A percentile compares a stretch with the other conserved stretches of the same genome.
phyloP scores from a whole-genome alignment of 2,888 invertebrate genomes.

The Sicus ferrugineus region DNA sequence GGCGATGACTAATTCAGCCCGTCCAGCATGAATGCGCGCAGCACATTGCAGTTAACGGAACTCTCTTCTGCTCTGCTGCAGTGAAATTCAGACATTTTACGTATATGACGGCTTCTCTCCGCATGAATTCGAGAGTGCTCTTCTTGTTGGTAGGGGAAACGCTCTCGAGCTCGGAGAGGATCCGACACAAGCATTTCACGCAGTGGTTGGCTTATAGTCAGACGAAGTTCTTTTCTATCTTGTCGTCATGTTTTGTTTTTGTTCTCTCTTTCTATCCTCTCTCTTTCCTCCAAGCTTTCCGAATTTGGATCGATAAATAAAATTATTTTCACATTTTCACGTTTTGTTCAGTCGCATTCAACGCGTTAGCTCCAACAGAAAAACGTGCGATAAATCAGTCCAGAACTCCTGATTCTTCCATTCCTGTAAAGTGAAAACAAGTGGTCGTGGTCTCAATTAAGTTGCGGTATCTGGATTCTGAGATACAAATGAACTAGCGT shows the following conservation, averaged over 20 bases:
- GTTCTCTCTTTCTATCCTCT: slow-evolving; percentile 40
- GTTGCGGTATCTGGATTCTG: background rate
- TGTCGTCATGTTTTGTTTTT: slow-evolving; percentile 38
- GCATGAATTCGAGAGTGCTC: background rate
- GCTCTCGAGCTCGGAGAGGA: slow-evolving; percentile 18
- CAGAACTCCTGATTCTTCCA: slow-evolving; percentile 12
- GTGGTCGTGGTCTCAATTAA: background rate
- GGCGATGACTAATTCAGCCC: slow-evolving; percentile 31
- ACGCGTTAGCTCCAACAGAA: slow-evolving; percentile 41
- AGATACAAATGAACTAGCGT: background rate
- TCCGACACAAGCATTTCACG: too few species aligned
- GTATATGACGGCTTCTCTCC: background rate
- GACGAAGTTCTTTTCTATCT: slow-evolving; percentile 9
- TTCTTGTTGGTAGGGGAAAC: slow-evolving; percentile 26
- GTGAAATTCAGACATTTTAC: background rate
- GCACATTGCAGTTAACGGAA: slow-evolving; percentile 30
- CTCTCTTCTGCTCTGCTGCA: slow-evolving; percentile 23
- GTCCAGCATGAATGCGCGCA: slow-evolving; percentile 15
- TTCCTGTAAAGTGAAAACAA: slow-evolving; percentile 1
- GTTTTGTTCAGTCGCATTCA: slow-evolving; percentile 60
- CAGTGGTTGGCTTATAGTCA: background rate
- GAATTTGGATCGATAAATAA: slow-evolving; percentile 60
- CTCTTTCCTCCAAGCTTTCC: slow-evolving; percentile 31
- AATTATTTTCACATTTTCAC: slow-evolving; percentile 62
- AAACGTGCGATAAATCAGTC: slow-evolving; percentile 20